phyloP scores from a whole-genome alignment of 1,140 invertebrate species.

The Spodoptera frugiperda region DNA sequence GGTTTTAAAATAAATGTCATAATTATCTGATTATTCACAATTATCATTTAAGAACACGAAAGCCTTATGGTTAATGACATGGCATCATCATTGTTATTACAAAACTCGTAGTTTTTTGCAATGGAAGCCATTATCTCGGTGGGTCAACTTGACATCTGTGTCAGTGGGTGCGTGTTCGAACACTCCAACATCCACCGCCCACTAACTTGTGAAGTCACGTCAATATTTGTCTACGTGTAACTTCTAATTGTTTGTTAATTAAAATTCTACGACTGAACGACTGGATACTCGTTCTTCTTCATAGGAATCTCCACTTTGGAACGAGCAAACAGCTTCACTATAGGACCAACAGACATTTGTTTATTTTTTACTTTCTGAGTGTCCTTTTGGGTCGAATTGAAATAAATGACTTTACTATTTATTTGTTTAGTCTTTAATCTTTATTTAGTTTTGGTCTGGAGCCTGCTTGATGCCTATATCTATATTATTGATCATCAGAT shows the following conservation, averaged over 20 bases:
- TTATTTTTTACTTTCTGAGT: no score
- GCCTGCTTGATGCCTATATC: no score
- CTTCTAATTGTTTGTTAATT: constrained; percentile 19
- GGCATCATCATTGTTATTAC: constrained; percentile 27
- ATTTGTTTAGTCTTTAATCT: no score
- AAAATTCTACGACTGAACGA: background rate
- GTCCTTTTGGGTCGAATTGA: no score
- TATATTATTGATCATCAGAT: no score
- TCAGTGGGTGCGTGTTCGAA: constrained; percentile 22
- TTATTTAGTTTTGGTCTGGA: no score
- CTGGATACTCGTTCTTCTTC: no score
- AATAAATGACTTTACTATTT: no score
- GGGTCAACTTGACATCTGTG: constrained; percentile 49
- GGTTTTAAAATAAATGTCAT: constrained; percentile 3
- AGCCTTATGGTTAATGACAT: background rate
- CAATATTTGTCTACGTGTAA: constrained; percentile 25
- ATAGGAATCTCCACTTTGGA: no score
- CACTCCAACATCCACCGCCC: constrained; percentile 17
- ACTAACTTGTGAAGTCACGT: constrained; percentile 14
- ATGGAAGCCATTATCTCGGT: constrained; percentile 46
- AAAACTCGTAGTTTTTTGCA: constrained; percentile 42
- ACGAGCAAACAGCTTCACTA: no score
- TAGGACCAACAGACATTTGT: no score
- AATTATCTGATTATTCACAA: constrained; percentile 14
- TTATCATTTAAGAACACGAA: constrained; percentile 6